These are phyloP conservation scores for Distichodus sexfasciatus DNA, from an alignment of 2,797 vertebrate species.

Conservation along the genomic window DNA sequence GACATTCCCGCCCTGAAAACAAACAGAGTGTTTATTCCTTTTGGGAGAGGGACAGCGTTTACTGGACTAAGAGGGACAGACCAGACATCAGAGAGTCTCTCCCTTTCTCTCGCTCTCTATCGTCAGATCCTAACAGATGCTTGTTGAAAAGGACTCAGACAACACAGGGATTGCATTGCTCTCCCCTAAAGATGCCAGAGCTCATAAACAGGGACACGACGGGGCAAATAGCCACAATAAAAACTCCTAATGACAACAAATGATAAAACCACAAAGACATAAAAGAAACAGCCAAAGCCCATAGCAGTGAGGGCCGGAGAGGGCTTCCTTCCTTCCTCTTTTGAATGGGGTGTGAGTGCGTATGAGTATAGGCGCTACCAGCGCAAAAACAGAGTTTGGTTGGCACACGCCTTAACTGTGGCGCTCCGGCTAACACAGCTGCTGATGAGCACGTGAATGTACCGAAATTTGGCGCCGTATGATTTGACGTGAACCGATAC, in stretches of 20 bases:
- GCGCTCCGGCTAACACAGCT: too few relatives aligned
- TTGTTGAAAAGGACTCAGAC: conserved; percentile 37
- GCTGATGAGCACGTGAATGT: too few relatives aligned
- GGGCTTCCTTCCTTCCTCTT: conserved; percentile 50
- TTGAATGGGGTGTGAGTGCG: conserved; percentile 26
- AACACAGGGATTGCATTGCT: conserved; percentile 38
- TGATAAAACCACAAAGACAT: conserved; percentile 54
- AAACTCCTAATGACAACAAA: conserved; percentile 52
- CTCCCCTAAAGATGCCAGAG: conserved; percentile 19
- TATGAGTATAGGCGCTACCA: conserved; percentile 4
- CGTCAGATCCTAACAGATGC: conserved; percentile 33
- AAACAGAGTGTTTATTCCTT: conserved; percentile 32
- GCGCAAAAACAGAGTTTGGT: too few relatives aligned
- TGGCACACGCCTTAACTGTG: too few relatives aligned
- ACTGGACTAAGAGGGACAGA: conserved; percentile 36
- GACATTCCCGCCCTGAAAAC: conserved; percentile 40
- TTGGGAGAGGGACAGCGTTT: conserved; percentile 30
- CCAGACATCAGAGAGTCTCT: conserved; percentile 29
- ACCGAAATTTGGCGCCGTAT: too few relatives aligned
- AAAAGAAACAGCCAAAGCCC: conserved; percentile 41
- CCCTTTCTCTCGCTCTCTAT: background rate
- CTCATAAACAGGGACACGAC: conserved; percentile 39
- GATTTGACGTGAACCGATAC: too few relatives aligned
- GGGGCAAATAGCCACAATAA: conserved; percentile 43
- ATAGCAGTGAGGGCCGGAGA: conserved; percentile 16